A percentile compares a stretch with the other conserved stretches of the same genome.
Conservation (phyloP, 1,140 invertebrate genomes). For the Drusus annulatus region DNA sequence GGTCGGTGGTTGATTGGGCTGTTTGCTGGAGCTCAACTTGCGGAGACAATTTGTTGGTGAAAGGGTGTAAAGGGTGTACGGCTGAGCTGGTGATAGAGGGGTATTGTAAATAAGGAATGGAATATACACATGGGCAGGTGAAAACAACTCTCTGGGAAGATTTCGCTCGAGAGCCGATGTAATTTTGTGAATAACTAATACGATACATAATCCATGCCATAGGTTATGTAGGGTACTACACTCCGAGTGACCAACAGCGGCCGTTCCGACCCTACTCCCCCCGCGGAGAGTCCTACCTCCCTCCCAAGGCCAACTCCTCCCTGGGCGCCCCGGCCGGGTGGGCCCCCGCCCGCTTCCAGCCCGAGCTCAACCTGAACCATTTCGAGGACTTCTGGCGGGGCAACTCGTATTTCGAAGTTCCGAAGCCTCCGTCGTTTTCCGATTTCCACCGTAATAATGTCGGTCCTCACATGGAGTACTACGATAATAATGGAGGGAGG, state of each 20-base stretch:
- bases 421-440: constrained; percentile 37
- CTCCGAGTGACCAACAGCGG: constrained; percentile 48
- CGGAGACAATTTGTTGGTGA: too few species aligned
- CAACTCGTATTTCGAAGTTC: constrained; percentile 55
- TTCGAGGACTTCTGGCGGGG: constrained; percentile 56
- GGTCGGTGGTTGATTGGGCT: too few species aligned
- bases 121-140: too few species aligned
- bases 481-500: constrained; percentile 54
- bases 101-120: too few species aligned
- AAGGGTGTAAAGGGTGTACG: too few species aligned
- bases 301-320: constrained; percentile 45
- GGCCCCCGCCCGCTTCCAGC: constrained; percentile 17
- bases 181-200: constrained; percentile 13
- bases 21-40: too few species aligned
- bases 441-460: constrained; percentile 49
- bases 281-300: constrained; percentile 50
- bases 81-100: too few species aligned
- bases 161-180: too few species aligned
- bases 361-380: constrained; percentile 46
- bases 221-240: constrained; percentile 57
- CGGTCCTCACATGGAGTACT: constrained; percentile 44
- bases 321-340: constrained; percentile 4
- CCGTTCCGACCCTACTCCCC: constrained; percentile 18
- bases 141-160: too few species aligned
- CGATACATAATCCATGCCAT: constrained; percentile 44